phyloP scores from a whole-genome alignment of 2,797 vertebrate species.

The Malacoctenus gilli region DNA sequence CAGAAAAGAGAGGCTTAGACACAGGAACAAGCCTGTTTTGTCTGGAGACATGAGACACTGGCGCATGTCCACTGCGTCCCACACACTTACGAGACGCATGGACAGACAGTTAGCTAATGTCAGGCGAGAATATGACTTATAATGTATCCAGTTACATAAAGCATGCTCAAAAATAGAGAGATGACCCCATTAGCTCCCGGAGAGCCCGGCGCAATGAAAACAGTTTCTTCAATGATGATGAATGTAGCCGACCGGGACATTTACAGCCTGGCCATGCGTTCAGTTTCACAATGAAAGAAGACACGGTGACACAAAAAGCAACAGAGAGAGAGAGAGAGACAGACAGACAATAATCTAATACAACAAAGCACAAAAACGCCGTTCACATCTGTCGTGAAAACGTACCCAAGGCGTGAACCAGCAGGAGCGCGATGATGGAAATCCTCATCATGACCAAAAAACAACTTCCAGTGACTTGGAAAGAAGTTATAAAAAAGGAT shows the following conservation, averaged over 20 bases:
- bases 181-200: slow-evolving; percentile 70
- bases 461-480: slow-evolving; percentile 22
- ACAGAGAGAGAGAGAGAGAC: neutral
- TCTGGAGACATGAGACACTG: slow-evolving; percentile 2
- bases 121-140: slow-evolving; percentile 82
- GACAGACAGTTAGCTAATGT: slow-evolving; percentile 82
- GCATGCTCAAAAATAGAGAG: slow-evolving; percentile 81
- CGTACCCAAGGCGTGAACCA: slow-evolving; percentile 80
- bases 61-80: slow-evolving; percentile 22
- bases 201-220: slow-evolving; percentile 62
- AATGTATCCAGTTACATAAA: slow-evolving; percentile 84
- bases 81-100: slow-evolving; percentile 68
- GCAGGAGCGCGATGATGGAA: slow-evolving; percentile 64
- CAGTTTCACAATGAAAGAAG: slow-evolving; percentile 7
- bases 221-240: slow-evolving; percentile 38
- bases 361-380: neutral
- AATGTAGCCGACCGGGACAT: slow-evolving; percentile 41
- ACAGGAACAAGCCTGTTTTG: too few species aligned
- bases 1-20: too few species aligned
- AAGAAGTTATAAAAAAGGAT: neutral
- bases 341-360: too few species aligned
- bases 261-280: slow-evolving; percentile 7
- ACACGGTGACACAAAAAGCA: neutral
- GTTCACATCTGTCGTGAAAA: slow-evolving; percentile 18
- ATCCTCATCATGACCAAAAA: slow-evolving; percentile 79